These are phyloP conservation scores for Megaptera novaeangliae DNA, from an alignment of 2,113 vertebrate genomes.

Conservation along the genomic window DNA sequence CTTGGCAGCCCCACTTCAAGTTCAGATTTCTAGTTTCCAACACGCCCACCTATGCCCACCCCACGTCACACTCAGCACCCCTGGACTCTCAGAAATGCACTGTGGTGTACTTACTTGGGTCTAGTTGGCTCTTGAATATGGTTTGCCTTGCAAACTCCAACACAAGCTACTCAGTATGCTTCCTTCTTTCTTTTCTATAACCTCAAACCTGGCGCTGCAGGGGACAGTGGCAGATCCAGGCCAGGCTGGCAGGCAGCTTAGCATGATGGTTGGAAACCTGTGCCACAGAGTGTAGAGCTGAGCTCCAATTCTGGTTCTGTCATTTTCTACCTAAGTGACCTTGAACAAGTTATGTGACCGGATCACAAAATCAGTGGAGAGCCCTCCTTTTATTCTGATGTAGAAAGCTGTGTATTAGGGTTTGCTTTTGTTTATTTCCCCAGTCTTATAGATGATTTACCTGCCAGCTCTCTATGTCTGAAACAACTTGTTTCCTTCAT, in stretches of 20 bases:
- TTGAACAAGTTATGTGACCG: too few species aligned
- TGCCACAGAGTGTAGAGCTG: too few species aligned
- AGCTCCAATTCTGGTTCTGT: too few species aligned
- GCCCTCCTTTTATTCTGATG: not conserved
- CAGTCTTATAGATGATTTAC: not conserved
- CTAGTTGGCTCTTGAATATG: too few species aligned
- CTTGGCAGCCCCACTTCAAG: not conserved
- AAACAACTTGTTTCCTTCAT: not conserved
- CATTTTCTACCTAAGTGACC: too few species aligned
- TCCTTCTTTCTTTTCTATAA: too few species aligned
- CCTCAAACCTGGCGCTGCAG: too few species aligned
- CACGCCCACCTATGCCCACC: not conserved
- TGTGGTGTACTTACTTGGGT: not conserved
- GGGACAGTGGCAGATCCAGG: too few species aligned
- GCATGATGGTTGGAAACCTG: too few species aligned
- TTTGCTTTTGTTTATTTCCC: not conserved
- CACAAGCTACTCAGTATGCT: not conserved
- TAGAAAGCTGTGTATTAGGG: not conserved
- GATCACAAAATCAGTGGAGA: too few species aligned
- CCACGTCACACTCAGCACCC: fast-evolving
- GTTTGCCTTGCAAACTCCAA: not conserved
- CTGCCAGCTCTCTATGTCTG: not conserved
- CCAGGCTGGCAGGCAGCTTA: too few species aligned
- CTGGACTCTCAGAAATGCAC: fast-evolving
- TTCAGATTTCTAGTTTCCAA: not conserved